Evolutionary conservation across 2,888 invertebrate genomes (phyloP), one percentile per base, ranked within the genome.

Genomic region (Micropterix aruncella): DNA sequence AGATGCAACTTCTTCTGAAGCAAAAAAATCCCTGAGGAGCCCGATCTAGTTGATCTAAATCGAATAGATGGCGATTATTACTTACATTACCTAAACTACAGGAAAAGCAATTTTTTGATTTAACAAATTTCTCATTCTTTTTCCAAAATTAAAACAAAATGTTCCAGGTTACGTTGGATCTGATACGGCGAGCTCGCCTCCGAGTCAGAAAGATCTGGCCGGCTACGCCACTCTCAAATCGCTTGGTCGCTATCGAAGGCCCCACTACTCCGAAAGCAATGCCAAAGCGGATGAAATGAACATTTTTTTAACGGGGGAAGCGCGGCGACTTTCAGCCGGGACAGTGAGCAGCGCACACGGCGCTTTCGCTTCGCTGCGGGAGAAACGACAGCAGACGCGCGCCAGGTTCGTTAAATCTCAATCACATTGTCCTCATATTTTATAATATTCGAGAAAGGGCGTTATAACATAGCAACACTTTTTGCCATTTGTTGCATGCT

Each of bases 201-300:
- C 85, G 14, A 83, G 83, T 53, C 80, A 83, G 52, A 75, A 82
- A 61, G 85, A 87, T 58, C 75, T 84, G 56, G 75, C 80, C 42
- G 87, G 87, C 41, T 87, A 85, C 56, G 81, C 81, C 2, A 83
- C 80, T 16, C 60, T 86, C 42, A 77, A 83, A 54, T 78, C 75
- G 18, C 59, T 87, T 27, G 77, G 84, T 47, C 72, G 74, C 19
- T 74, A 76, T 60, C 74, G 79, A 55, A 59, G 58, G 59, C 27
- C 27, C 27, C 27, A 27, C 27, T 27, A 27, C 27, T 27, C 27
- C 12, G 27, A 27, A 27, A 27, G 27, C 12, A 12, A 27, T 5
- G 27, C 27, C 12, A 27, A 27, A 12, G 27, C 27, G 27, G 27
- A 27, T 12, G 27, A 27, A 27, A 5, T 27, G 27, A 27, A 27